Evolutionary conservation across 2,888 invertebrate genomes (phyloP).

Genomic region (Trissonchulus sp.): DNA sequence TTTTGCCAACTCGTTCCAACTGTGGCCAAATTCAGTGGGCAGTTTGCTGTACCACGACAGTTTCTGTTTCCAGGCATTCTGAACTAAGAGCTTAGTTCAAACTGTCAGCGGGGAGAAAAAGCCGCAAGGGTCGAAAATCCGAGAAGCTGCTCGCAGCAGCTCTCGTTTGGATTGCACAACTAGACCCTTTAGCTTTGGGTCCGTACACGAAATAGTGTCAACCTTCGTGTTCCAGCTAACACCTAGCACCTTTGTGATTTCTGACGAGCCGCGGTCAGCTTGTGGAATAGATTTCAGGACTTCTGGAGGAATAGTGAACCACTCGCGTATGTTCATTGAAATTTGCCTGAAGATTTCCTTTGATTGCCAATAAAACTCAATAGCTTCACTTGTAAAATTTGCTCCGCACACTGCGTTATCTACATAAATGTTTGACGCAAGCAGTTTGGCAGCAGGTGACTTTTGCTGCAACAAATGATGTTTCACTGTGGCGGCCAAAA

Average conservation of each 20-base stretch:
- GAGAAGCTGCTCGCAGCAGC: neutral
- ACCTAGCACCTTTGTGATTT: conserved; percentile 9
- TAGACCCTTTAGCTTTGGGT: neutral
- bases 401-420: conserved; percentile 9
- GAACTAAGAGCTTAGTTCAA: conserved; percentile 1
- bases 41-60: neutral
- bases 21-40: neutral
- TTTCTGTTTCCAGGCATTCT: conserved; percentile 3
- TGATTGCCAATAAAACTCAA: conserved; percentile 5
- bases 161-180: conserved; percentile 2
- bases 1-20: neutral
- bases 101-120: conserved; percentile 14
- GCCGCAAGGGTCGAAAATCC: conserved; percentile 12
- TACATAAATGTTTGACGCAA: neutral
- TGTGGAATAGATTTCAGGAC: conserved; percentile 1
- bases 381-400: neutral
- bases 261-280: conserved; percentile 3
- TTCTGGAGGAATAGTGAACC: neutral
- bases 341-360: neutral
- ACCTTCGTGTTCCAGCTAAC: neutral
- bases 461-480: too few relatives aligned
- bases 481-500: too few relatives aligned
- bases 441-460: neutral
- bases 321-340: conserved; percentile 15
- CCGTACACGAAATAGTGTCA: conserved; percentile 18